phyloP scores from a whole-genome alignment of 1,140 invertebrate genomes.

The Idris sp. region DNA sequence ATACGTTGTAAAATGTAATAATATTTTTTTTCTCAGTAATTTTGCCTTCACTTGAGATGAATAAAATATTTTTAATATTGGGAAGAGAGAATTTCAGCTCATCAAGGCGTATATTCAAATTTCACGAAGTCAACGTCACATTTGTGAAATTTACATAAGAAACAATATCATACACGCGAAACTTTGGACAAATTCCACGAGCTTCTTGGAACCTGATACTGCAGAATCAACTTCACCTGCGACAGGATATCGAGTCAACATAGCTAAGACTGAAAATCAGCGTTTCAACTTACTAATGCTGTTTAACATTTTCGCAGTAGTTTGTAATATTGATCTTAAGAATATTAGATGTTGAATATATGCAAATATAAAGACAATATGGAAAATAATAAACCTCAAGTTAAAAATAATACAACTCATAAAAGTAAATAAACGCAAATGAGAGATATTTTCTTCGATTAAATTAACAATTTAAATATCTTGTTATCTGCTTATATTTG shows the following conservation, averaged over 20 bases:
- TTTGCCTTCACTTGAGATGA: too few relatives aligned
- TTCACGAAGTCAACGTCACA: constrained; percentile 16
- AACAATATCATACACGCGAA: constrained; percentile 39
- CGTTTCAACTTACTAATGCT: constrained; percentile 58
- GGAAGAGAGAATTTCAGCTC: background rate
- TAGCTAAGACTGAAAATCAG: constrained; percentile 47
- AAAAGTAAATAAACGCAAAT: constrained; percentile 12
- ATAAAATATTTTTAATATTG: too few relatives aligned
- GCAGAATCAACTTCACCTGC: constrained; percentile 49
- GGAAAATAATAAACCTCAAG: too few relatives aligned
- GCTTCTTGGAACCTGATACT: constrained; percentile 48
- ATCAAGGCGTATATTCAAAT: constrained; percentile 5
- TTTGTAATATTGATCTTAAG: constrained; percentile 54
- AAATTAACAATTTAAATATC: constrained; percentile 42
- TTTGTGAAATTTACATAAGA: constrained; percentile 46
- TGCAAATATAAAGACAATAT: constrained; percentile 19
- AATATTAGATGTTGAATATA: constrained; percentile 20
- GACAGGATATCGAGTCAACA: constrained; percentile 54
- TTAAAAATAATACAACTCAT: too few relatives aligned
- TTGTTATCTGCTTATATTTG: background rate
- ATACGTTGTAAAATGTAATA: too few relatives aligned
- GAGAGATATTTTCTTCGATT: constrained; percentile 7
- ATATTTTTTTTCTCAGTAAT: too few relatives aligned
- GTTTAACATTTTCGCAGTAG: constrained; percentile 48
- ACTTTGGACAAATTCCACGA: constrained; percentile 42